A percentile compares a stretch with the other conserved stretches of the same genome.
Conservation (phyloP, 2,888 invertebrate species). For the Drosophila anomalipes region DNA sequence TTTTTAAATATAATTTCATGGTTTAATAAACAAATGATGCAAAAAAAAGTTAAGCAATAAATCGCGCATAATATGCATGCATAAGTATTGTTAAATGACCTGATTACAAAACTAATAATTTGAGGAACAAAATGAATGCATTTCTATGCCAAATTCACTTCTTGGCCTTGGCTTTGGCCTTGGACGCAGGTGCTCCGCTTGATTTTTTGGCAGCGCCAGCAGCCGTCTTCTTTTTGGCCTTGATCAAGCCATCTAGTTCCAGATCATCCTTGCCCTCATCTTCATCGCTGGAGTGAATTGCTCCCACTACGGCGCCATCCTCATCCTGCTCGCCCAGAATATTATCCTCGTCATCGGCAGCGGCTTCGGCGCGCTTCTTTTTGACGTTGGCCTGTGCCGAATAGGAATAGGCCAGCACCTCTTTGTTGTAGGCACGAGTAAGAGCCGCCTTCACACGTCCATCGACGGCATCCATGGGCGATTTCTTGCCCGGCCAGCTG, state of each 20-base stretch:
- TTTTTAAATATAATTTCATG: not conserved
- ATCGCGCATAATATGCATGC: constrained; percentile 14
- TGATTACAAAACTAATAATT: constrained; percentile 21
- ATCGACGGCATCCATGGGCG: constrained; percentile 91
- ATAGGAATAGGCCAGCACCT: constrained; percentile 91
- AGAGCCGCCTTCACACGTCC: constrained; percentile 96
- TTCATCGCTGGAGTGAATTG: constrained; percentile 84
- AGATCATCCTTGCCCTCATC: constrained; percentile 87
- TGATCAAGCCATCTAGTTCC: constrained; percentile 91
- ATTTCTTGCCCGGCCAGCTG: constrained; percentile 92
- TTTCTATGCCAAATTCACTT: constrained; percentile 54
- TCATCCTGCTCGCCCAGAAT: constrained; percentile 85
- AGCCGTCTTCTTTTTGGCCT: constrained; percentile 85
- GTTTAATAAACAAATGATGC: not conserved
- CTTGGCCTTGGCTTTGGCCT: constrained; percentile 71
- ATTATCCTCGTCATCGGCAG: constrained; percentile 83
- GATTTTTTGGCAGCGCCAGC: constrained; percentile 58
- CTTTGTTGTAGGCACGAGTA: constrained; percentile 96
- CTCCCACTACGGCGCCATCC: constrained; percentile 52
- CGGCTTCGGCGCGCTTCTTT: constrained; percentile 87
- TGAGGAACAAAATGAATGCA: constrained; percentile 2
- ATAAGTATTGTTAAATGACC: constrained; percentile 6
- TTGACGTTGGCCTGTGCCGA: constrained; percentile 88
- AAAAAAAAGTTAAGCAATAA: not conserved
- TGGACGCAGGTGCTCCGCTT: constrained; percentile 44